These are phyloP conservation scores for Pollicipes pollicipes DNA, from an alignment of 1,140 invertebrate species.

Conservation along the genomic window DNA sequence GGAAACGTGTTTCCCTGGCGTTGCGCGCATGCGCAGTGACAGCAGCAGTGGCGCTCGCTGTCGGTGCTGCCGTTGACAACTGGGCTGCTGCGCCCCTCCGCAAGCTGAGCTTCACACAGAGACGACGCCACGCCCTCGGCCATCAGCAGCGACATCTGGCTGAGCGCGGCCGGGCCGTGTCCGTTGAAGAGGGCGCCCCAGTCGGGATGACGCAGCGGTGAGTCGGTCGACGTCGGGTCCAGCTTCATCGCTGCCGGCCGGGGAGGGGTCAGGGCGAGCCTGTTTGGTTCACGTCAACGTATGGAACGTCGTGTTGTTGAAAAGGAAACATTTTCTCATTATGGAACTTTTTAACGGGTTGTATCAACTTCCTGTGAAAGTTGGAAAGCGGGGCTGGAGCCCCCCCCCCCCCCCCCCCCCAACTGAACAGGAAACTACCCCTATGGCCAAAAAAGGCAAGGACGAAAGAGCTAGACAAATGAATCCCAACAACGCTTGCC, in stretches of 20 bases:
- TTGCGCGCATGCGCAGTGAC: neutral
- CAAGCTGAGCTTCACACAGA: neutral
- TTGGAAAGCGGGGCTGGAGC: no score
- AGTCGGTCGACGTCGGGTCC: neutral
- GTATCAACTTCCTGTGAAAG: no score
- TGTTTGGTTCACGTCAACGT: no score
- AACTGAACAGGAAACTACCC: no score
- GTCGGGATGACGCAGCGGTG: neutral
- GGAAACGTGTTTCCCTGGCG: neutral
- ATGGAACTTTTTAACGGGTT: no score
- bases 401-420: no score
- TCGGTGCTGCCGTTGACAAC: neutral
- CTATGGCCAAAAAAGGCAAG: no score
- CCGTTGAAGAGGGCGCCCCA: neutral
- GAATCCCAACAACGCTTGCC: no score
- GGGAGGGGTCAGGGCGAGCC: no score
- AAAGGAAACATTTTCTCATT: no score
- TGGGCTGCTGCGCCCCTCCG: neutral
- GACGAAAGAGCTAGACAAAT: no score
- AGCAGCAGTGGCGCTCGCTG: neutral
- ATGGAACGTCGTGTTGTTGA: no score
- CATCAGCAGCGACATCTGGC: neutral
- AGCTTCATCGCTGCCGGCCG: neutral
- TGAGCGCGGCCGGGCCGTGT: neutral
- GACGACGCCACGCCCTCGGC: neutral